A percentile compares a stretch with the other conserved stretches of the same genome.
These are phyloP conservation scores for Mobula birostris DNA, from an alignment of 2,113 vertebrate genomes.

Conservation along the genomic window DNA sequence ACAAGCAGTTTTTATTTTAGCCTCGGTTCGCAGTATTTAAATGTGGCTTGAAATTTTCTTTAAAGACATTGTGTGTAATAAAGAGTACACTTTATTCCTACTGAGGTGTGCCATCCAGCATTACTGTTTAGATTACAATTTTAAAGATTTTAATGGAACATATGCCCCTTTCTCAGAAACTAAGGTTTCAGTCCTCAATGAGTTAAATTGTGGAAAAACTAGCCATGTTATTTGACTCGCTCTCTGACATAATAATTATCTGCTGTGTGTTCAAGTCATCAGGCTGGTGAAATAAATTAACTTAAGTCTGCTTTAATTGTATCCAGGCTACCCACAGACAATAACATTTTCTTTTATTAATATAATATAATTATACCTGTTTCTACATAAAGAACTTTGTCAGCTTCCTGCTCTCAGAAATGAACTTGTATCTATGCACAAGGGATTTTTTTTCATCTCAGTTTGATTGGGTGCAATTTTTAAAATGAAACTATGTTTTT, in stretches of 20 bases:
- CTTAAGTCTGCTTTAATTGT: constrained; percentile 6
- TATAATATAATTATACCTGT: constrained; percentile 18
- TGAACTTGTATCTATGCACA: neutral
- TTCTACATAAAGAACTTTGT: constrained; percentile 16
- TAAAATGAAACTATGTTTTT: neutral
- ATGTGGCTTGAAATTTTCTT: neutral
- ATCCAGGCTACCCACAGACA: neutral
- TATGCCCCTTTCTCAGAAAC: neutral
- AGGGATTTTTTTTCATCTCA: neutral
- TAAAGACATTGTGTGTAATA: neutral
- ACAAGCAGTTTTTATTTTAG: neutral
- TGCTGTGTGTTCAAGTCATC: neutral
- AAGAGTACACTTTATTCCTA: neutral
- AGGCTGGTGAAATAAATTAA: constrained; percentile 14
- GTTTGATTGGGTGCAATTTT: neutral
- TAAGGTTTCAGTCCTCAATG: neutral
- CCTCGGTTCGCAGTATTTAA: neutral
- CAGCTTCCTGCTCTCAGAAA: neutral
- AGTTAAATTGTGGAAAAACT: neutral
- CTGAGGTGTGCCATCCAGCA: neutral
- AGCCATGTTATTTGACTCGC: neutral
- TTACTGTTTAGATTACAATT: neutral
- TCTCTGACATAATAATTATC: constrained; percentile 4
- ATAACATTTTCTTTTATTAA: neutral
- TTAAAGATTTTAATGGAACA: neutral